Evolutionary conservation across 2,888 invertebrate species (phyloP).

Genomic region (Elegia similella): DNA sequence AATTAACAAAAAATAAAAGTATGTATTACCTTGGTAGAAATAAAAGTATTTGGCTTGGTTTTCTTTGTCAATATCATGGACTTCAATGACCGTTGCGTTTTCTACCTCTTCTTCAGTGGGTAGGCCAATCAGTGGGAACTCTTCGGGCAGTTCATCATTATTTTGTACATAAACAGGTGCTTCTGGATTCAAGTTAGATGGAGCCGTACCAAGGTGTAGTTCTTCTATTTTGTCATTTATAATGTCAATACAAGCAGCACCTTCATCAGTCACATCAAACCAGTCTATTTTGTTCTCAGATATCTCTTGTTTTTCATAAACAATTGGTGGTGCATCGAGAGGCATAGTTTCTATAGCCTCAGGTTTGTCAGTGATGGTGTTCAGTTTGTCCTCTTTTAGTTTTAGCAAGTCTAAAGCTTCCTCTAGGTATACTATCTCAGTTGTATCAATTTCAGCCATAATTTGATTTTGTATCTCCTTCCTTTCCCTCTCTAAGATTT

Average conservation of each 20-base stretch:
- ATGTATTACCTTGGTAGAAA: constrained; percentile 89
- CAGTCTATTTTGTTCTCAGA: constrained; percentile 63
- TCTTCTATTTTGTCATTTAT: constrained; percentile 50
- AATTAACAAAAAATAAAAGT: no score
- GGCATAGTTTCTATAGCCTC: constrained; percentile 34
- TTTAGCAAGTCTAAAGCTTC: constrained; percentile 88
- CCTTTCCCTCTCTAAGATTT: constrained; percentile 88
- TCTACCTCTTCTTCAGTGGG: constrained; percentile 34
- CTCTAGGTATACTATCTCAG: constrained; percentile 93
- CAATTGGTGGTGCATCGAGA: constrained; percentile 41
- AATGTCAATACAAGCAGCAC: constrained; percentile 55
- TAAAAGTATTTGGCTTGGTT: constrained; percentile 84
- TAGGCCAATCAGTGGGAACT: constrained; percentile 51
- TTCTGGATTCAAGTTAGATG: constrained; percentile 61
- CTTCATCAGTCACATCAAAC: constrained; percentile 68
- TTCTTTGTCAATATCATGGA: constrained; percentile 55
- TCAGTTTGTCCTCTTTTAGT: constrained; percentile 68
- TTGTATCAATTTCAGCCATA: constrained; percentile 86
- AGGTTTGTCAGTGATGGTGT: constrained; percentile 37
- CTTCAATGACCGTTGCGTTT: constrained; percentile 33
- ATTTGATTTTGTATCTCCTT: constrained; percentile 84
- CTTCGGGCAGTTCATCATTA: constrained; percentile 47
- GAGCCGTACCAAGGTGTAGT: constrained; percentile 38
- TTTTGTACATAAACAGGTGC: constrained; percentile 51
- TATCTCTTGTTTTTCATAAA: constrained; percentile 55